Conservation (phyloP, 2,113 vertebrate genomes). For the Takifugu bimaculatus region DNA sequence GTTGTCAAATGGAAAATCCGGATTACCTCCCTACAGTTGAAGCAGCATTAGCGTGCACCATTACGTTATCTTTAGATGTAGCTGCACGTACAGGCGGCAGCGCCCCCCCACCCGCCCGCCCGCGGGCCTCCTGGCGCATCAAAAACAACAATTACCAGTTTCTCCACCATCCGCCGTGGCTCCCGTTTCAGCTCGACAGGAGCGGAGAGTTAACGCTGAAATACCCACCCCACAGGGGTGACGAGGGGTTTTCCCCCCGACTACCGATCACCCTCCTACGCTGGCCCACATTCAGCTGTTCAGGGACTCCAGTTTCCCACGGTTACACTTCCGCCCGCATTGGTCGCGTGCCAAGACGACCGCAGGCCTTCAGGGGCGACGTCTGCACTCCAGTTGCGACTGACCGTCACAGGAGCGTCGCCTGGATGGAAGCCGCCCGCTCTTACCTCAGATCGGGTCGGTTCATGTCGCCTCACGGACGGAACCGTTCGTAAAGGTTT, state of each 20-base stretch:
- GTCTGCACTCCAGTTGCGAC: too few species aligned
- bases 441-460: slow-evolving; percentile 31
- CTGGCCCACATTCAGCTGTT: slow-evolving; percentile 33
- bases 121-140: slow-evolving; percentile 7
- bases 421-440: background rate
- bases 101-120: slow-evolving; percentile 21
- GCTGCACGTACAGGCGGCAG: slow-evolving; percentile 24
- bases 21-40: slow-evolving; percentile 66
- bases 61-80: slow-evolving; percentile 51
- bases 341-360: slow-evolving; percentile 22
- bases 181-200: too few species aligned
- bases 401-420: too few species aligned
- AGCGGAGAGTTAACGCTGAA: too few species aligned
- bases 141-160: background rate
- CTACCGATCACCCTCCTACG: slow-evolving; percentile 15
- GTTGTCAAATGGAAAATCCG: slow-evolving; percentile 69
- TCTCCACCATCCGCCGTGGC: too few species aligned
- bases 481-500: slow-evolving; percentile 30
- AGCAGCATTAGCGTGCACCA: slow-evolving; percentile 57
- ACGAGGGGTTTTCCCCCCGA: slow-evolving; percentile 34
- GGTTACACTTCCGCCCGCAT: background rate
- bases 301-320: slow-evolving; percentile 3
- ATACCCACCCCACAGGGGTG: slow-evolving; percentile 3
- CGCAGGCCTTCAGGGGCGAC: slow-evolving; percentile 6
- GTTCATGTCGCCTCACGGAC: slow-evolving; percentile 28